phyloP scores from a whole-genome alignment of 2,113 vertebrate species.

The Motacilla tschutschensis region DNA sequence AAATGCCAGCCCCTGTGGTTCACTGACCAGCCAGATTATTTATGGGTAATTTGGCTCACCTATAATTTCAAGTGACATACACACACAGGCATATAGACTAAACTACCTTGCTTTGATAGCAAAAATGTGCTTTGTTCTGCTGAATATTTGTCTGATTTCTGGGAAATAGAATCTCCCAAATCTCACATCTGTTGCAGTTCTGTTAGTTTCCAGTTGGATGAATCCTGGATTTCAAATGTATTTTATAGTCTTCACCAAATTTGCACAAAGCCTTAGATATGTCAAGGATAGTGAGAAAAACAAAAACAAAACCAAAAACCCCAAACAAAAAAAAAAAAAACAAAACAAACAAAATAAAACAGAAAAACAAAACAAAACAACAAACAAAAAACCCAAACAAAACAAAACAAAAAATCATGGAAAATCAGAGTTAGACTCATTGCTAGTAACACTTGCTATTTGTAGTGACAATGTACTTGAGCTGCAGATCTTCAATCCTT shows the following conservation, averaged over 20 bases:
- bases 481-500: neutral
- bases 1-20: constrained; percentile 19
- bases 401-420: neutral
- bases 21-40: constrained; percentile 33
- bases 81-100: neutral
- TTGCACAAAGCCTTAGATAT: neutral
- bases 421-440: neutral
- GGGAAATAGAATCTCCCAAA: neutral
- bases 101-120: neutral
- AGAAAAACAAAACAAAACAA: neutral
- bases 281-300: neutral
- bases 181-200: neutral
- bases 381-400: no score
- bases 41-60: constrained; percentile 8
- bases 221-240: neutral
- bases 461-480: neutral
- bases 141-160: neutral
- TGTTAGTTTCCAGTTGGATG: neutral
- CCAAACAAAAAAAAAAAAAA: neutral
- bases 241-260: neutral
- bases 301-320: neutral
- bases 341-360: no score
- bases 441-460: neutral
- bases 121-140: neutral
- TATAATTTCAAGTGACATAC: constrained; percentile 46